Evolutionary conservation across 2,888 invertebrate genomes (phyloP).

Genomic region (Microctonus aethiopoides): DNA sequence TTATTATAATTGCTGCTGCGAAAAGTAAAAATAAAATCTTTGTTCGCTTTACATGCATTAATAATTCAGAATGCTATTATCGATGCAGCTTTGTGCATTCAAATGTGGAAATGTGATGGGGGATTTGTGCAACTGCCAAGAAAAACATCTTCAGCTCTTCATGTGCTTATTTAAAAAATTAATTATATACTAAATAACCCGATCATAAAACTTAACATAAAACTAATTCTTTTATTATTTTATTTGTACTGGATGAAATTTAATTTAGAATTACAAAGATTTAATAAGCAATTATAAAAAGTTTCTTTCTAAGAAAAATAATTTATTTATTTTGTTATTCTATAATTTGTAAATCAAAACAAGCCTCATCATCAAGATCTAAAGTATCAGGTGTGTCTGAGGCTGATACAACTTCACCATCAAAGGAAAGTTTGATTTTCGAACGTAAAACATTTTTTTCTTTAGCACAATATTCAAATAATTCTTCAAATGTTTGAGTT

Average conservation of each 20-base stretch:
- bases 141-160: neutral
- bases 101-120: neutral
- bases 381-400: slow-evolving; percentile 57
- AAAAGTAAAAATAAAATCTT: slow-evolving; percentile 35
- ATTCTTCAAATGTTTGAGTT: slow-evolving; percentile 46
- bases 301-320: neutral
- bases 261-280: neutral
- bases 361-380: slow-evolving; percentile 59
- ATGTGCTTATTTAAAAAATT: neutral
- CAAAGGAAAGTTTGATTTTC: slow-evolving; percentile 57
- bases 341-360: slow-evolving; percentile 53
- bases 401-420: slow-evolving; percentile 53
- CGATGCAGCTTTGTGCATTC: neutral
- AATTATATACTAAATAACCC: too few species aligned
- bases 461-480: slow-evolving; percentile 49
- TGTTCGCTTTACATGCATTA: slow-evolving; percentile 31
- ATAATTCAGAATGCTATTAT: neutral
- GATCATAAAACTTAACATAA: too few species aligned
- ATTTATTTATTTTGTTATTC: slow-evolving; percentile 13
- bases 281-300: neutral
- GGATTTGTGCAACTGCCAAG: neutral
- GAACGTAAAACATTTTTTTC: slow-evolving; percentile 47
- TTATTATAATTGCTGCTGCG: slow-evolving; percentile 36
- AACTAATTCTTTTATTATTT: too few species aligned
- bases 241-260: too few species aligned